Base-by-base conservation (phyloP, 2,888 invertebrate species). In the Phanerotoma sp. region DNA sequence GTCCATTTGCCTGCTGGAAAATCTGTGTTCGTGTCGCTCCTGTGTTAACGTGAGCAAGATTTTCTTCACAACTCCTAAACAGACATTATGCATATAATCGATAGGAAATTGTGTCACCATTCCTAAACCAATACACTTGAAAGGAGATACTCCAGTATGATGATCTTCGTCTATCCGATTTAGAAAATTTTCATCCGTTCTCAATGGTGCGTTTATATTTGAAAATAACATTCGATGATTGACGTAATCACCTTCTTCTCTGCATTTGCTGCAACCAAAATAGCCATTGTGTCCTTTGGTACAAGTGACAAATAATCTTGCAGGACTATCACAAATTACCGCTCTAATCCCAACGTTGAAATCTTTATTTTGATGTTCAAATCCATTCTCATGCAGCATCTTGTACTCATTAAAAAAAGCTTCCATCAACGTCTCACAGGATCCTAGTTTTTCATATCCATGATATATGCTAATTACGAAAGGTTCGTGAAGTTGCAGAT, bases 11-110 rank as follows among this genome's bases (percentile, higher is more conserved):
- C 6, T 16, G 18, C 16, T 38, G 10, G 25, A 25, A 25, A 25
- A 25, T 25, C 7, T 5, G 7, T 25, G 7, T 25, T 7, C 7
- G 7, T 25, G 25, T 25, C 7, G 5, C 5, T 7, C 25, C 5
- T 25, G 5, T 25, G 5, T 25, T 6, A 25, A 25, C 5, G 5
- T 25, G 5, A 25, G 7, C 7, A 25, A 25, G n/a, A 69, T 40
- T 55, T 56, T 61, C 56, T 65, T 66, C 32, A 55, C 59, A 20
- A 64, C 58, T n/a, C 66, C 66, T 7, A 67, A 33, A 46, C 61
- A 67, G 15, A 65, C 60, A 5, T 66, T 50, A 42, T 68, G 67
- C 66, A 67, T 66, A 30, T 62, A 65, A 47, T 69, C 65, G 2
- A 66, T 18, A 9, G 67, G 64, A 48, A 67, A 54, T 50, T 62